These are phyloP conservation scores for Dicrostonyx torquatus DNA, from an alignment of 2,797 vertebrate genomes.

Conservation along the genomic window DNA sequence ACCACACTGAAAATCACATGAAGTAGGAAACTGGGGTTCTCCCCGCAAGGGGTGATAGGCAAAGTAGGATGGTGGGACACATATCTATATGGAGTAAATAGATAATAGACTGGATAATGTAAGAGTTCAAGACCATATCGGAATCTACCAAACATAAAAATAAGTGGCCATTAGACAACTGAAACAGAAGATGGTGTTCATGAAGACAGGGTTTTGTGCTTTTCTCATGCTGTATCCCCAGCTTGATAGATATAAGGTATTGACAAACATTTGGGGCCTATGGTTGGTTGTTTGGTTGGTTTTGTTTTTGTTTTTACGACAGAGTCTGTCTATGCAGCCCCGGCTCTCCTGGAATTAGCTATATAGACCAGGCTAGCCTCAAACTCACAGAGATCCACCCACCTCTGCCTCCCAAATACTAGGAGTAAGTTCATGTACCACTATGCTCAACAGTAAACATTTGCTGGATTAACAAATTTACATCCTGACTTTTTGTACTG, in stretches of 20 bases:
- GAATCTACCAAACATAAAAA: neutral
- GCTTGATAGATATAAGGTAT: neutral
- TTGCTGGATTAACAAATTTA: constrained; percentile 30
- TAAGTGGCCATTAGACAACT: neutral
- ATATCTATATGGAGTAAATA: neutral
- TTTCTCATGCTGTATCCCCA: neutral
- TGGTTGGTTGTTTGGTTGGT: neutral
- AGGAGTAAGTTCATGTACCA: neutral
- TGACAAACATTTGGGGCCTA: neutral
- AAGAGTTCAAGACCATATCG: constrained; percentile 20
- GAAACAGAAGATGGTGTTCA: neutral
- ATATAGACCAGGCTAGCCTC: neutral
- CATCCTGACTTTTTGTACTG: neutral
- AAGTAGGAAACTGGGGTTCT: neutral
- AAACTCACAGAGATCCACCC: neutral
- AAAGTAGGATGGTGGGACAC: neutral
- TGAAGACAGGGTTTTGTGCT: neutral
- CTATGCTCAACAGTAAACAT: constrained; percentile 4
- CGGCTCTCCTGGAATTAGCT: neutral
- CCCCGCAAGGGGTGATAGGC: neutral
- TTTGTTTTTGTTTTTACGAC: neutral
- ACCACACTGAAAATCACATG: constrained; percentile 21
- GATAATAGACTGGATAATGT: constrained; percentile 1
- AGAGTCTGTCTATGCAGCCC: neutral
- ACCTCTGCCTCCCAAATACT: neutral